Conservation (phyloP, 2,888 invertebrate species). For the Stenichneumon culpator region DNA sequence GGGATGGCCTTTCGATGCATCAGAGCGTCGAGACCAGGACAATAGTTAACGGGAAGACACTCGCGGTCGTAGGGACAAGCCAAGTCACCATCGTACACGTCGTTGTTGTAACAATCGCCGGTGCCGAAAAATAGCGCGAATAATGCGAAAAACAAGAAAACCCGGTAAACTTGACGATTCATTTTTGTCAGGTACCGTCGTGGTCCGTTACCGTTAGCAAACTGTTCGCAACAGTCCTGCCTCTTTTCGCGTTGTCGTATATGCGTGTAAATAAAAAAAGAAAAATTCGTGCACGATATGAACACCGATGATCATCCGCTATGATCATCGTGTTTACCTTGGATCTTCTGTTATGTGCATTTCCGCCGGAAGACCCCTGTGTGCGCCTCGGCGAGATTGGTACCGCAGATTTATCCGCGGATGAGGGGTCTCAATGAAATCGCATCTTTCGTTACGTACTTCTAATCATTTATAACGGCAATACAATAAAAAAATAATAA, state of each 20-base stretch:
- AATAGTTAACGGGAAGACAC: slow-evolving; percentile 74
- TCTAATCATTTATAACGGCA: slow-evolving; percentile 13
- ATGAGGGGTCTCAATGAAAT: slow-evolving; percentile 42
- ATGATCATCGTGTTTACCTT: slow-evolving; percentile 74
- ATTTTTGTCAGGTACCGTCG: slow-evolving; percentile 44
- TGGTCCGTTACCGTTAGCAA: slow-evolving; percentile 36
- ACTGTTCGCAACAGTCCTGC: slow-evolving; percentile 44
- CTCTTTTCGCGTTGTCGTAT: slow-evolving; percentile 17
- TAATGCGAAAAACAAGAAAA: slow-evolving; percentile 31
- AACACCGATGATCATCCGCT: slow-evolving; percentile 60
- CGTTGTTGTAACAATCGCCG: slow-evolving; percentile 62
- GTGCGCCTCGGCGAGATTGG: slow-evolving; percentile 39
- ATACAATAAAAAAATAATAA: slow-evolving; percentile 4
- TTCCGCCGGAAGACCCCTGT: slow-evolving; percentile 78
- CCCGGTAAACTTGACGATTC: slow-evolving; percentile 24
- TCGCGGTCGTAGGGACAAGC: slow-evolving; percentile 74
- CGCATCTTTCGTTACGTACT: slow-evolving; percentile 13
- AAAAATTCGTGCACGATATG: slow-evolving; percentile 63
- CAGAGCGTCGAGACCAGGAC: slow-evolving; percentile 73
- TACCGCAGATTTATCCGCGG: slow-evolving; percentile 32
- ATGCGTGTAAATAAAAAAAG: slow-evolving; percentile 26
- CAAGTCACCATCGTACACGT: slow-evolving; percentile 66
- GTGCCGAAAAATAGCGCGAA: slow-evolving; percentile 27
- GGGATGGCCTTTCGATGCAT: slow-evolving; percentile 76
- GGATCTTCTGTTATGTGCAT: slow-evolving; percentile 75